Conservation (phyloP, 2,113 vertebrate species). For the Erpornis zantholeuca region DNA sequence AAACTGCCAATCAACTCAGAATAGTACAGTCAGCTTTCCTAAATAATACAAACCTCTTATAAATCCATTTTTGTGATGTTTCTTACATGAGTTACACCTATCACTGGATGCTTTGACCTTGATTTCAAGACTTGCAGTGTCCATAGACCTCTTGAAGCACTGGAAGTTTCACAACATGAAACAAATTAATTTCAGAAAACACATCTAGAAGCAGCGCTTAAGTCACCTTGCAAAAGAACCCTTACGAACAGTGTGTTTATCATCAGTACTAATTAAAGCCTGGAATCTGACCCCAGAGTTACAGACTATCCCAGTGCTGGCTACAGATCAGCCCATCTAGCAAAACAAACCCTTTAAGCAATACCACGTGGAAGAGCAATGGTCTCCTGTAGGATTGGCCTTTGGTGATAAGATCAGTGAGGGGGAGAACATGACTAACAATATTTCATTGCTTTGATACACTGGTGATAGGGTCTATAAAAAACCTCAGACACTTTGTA, state of each 20-base stretch:
- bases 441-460: neutral
- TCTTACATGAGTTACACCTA: neutral
- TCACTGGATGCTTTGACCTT: neutral
- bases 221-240: neutral
- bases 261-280: neutral
- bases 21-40: neutral
- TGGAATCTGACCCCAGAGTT: neutral
- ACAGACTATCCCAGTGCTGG: neutral
- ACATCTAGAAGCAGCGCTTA: neutral
- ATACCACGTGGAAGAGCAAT: neutral
- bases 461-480: neutral
- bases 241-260: neutral
- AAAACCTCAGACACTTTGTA: neutral
- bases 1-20: neutral
- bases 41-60: neutral
- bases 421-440: neutral
- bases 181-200: neutral
- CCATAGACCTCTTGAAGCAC: neutral
- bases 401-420: constrained; percentile 16
- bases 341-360: neutral
- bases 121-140: neutral
- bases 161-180: neutral
- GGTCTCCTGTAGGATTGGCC: neutral
- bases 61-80: neutral
- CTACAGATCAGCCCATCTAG: neutral